Evolutionary conservation across 2,797 vertebrate species (phyloP).

Genomic region (Pteropus rufus): DNA sequence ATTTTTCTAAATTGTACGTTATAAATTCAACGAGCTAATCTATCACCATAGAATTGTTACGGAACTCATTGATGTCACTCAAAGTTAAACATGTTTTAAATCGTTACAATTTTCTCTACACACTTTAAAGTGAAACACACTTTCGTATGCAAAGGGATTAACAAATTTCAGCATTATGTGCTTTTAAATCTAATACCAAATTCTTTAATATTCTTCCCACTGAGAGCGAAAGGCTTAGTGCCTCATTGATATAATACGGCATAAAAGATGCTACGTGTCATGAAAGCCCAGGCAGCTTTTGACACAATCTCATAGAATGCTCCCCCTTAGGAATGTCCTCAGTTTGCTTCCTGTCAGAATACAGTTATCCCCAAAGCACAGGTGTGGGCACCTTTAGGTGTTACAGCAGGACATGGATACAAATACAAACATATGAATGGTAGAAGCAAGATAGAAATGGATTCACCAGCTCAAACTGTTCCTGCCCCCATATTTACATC

Average conservation of each 20-base stretch:
- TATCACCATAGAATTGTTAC: neutral
- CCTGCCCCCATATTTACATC: neutral
- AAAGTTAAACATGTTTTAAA: neutral
- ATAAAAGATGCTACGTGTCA: too few species aligned
- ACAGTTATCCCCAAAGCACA: neutral
- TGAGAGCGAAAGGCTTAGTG: neutral
- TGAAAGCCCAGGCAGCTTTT: neutral
- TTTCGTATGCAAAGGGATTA: neutral
- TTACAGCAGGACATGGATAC: fast-evolving
- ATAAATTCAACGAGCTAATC: neutral
- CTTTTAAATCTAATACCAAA: neutral
- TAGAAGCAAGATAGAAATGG: neutral
- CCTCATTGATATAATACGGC: neutral
- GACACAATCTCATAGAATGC: neutral
- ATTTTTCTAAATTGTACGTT: neutral
- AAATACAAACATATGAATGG: neutral
- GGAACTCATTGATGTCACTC: neutral
- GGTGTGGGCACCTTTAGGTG: fast-evolving
- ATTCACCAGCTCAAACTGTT: neutral
- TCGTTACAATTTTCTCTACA: neutral
- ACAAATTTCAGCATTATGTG: neutral
- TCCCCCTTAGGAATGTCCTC: fast-evolving
- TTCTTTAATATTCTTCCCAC: neutral
- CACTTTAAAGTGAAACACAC: neutral
- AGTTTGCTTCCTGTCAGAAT: neutral